These are phyloP conservation scores for Dasypogon diadema DNA, from an alignment of 2,888 invertebrate species.

Conservation along the genomic window DNA sequence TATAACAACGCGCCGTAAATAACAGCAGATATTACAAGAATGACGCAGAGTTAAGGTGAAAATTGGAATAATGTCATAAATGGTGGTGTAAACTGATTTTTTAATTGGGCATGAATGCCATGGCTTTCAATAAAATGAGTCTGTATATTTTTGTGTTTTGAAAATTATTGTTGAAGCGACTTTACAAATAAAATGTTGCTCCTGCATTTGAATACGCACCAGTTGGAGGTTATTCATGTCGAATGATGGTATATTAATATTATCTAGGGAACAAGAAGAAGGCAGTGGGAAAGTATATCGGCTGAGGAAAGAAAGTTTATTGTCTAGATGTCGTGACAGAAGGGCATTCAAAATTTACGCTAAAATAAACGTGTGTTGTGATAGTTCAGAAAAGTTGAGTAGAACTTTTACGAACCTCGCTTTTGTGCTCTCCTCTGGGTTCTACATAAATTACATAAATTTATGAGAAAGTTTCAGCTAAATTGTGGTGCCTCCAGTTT, in stretches of 20 bases:
- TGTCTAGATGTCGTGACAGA: slow-evolving; percentile 1
- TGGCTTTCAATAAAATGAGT: too few relatives aligned
- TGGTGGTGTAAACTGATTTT: slow-evolving; percentile 2
- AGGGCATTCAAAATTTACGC: slow-evolving; percentile 3
- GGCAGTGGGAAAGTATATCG: neutral
- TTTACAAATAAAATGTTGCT: too few relatives aligned
- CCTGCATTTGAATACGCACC: too few relatives aligned
- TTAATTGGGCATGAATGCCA: neutral
- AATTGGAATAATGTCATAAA: slow-evolving; percentile 12
- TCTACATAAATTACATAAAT: too few relatives aligned
- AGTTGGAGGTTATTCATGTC: too few relatives aligned
- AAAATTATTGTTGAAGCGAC: too few relatives aligned
- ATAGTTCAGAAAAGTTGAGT: neutral
- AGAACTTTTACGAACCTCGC: neutral
- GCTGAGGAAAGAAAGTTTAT: neutral
- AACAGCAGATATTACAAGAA: neutral
- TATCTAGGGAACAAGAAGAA: neutral
- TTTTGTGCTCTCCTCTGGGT: too few relatives aligned
- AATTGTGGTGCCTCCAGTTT: too few relatives aligned
- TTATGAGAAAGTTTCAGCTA: too few relatives aligned
- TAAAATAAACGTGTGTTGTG: neutral
- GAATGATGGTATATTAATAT: too few relatives aligned
- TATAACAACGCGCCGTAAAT: too few relatives aligned
- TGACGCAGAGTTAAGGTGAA: neutral
- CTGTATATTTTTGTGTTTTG: too few relatives aligned